phyloP scores from a whole-genome alignment of 2,113 vertebrate species.

The Ceyx melanurus region DNA sequence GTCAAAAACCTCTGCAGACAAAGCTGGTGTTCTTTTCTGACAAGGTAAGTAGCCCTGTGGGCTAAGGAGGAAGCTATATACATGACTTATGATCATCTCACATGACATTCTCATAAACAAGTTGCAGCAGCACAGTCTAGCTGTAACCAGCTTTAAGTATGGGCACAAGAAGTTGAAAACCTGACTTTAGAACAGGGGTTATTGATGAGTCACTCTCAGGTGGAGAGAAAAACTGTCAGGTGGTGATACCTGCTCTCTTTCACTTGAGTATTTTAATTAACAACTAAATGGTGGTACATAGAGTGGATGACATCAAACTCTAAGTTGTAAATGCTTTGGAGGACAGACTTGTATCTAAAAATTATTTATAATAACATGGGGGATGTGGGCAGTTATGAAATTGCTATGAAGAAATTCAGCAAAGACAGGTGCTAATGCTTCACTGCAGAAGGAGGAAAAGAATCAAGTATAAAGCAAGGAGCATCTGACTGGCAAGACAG shows the following conservation, averaged over 20 bases:
- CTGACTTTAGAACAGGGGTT: background rate
- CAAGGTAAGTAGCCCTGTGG: background rate
- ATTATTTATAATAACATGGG: background rate
- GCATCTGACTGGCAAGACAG: background rate
- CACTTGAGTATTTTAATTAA: background rate
- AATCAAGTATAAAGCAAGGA: background rate
- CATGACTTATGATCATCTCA: background rate
- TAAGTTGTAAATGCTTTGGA: background rate
- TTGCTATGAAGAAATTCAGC: background rate
- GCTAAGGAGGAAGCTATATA: background rate
- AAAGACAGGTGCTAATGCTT: background rate
- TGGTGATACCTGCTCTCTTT: background rate
- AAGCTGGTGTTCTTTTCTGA: background rate
- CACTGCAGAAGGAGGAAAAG: background rate
- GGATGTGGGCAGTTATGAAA: background rate
- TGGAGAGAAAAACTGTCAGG: background rate
- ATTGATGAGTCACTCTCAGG: background rate
- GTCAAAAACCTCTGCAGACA: background rate
- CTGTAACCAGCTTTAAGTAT: background rate
- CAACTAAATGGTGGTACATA: background rate
- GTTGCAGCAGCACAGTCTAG: background rate
- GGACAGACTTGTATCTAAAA: background rate
- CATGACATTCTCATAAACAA: background rate
- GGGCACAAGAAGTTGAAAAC: background rate
- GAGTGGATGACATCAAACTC: background rate